Evolutionary conservation across 2,888 invertebrate genomes (phyloP).

Genomic region (Ophioninae sp.): DNA sequence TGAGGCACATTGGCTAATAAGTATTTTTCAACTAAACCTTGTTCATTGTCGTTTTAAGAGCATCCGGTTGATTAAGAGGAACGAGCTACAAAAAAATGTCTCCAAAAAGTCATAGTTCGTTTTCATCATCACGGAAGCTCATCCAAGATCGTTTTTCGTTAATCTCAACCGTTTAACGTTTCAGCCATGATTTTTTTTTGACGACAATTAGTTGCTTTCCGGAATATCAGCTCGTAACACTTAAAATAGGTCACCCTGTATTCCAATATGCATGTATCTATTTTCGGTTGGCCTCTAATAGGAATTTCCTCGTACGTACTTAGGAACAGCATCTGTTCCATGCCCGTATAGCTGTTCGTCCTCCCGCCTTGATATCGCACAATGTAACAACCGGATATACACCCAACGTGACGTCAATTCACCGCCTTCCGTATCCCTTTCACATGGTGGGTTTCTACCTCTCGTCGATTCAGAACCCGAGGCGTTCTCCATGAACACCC

Average conservation of each 20-base stretch:
- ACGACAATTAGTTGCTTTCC: background rate
- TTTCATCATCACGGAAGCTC: background rate
- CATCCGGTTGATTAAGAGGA: background rate
- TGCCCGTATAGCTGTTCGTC: constrained; percentile 23
- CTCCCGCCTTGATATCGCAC: constrained; percentile 17
- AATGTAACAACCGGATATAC: constrained; percentile 6
- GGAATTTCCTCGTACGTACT: constrained; percentile 45
- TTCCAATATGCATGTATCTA: background rate
- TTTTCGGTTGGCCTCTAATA: constrained; percentile 34
- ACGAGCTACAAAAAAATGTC: background rate
- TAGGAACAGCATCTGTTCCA: constrained; percentile 26
- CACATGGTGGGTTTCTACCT: constrained; percentile 1
- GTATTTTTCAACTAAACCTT: background rate
- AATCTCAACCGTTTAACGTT: background rate
- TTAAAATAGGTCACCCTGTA: background rate
- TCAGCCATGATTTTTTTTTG: background rate
- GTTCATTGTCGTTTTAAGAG: background rate
- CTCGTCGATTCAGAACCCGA: background rate
- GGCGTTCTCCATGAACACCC: background rate
- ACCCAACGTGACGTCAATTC: constrained; percentile 11
- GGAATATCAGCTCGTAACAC: background rate
- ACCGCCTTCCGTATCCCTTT: background rate
- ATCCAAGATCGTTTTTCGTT: background rate
- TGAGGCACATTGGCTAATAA: background rate
- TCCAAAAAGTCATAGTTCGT: background rate